Percentiles rank a stretch among this genome's conserved stretches.
Evolutionary conservation across 2,113 vertebrate species (phyloP).

Genomic region (Etheostoma cragini): DNA sequence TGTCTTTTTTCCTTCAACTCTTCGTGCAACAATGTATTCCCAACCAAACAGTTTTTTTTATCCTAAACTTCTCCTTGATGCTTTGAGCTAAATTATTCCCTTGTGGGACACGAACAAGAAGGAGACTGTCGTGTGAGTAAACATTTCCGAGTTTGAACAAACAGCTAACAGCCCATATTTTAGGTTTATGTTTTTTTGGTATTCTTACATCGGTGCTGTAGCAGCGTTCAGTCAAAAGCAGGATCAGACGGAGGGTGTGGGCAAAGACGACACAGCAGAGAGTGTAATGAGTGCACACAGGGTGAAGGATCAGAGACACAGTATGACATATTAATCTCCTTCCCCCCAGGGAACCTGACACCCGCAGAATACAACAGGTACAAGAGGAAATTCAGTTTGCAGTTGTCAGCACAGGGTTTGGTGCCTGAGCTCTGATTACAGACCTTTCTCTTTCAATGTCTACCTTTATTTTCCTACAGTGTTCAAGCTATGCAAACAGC

Average conservation of each 20-base stretch:
- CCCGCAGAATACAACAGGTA: slow-evolving; percentile 64
- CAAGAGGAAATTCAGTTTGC: slow-evolving; percentile 59
- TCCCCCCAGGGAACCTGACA: slow-evolving; percentile 63
- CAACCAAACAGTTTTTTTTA: slow-evolving; percentile 31
- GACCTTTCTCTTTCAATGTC: neutral
- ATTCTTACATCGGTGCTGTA: slow-evolving; percentile 8
- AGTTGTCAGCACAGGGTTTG: slow-evolving; percentile 35
- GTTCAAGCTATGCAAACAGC: neutral
- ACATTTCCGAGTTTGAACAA: slow-evolving; percentile 8
- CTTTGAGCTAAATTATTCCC: slow-evolving; percentile 39
- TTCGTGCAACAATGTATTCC: slow-evolving; percentile 27
- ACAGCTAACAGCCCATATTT: slow-evolving; percentile 5
- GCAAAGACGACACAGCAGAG: slow-evolving; percentile 41
- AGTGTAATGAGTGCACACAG: slow-evolving; percentile 49
- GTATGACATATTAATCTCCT: slow-evolving; percentile 74
- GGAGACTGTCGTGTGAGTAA: slow-evolving; percentile 7
- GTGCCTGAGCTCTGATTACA: slow-evolving; percentile 32
- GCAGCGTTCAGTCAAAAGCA: slow-evolving; percentile 41
- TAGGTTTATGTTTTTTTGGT: slow-evolving; percentile 14
- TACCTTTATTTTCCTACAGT: neutral
- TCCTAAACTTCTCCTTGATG: slow-evolving; percentile 44
- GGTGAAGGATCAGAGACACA: slow-evolving; percentile 69
- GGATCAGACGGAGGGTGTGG: slow-evolving; percentile 31
- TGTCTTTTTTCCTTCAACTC: neutral
- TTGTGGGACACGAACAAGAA: slow-evolving; percentile 22